Base-by-base conservation (phyloP, 2,888 invertebrate genomes). In the Hyalella azteca region DNA sequence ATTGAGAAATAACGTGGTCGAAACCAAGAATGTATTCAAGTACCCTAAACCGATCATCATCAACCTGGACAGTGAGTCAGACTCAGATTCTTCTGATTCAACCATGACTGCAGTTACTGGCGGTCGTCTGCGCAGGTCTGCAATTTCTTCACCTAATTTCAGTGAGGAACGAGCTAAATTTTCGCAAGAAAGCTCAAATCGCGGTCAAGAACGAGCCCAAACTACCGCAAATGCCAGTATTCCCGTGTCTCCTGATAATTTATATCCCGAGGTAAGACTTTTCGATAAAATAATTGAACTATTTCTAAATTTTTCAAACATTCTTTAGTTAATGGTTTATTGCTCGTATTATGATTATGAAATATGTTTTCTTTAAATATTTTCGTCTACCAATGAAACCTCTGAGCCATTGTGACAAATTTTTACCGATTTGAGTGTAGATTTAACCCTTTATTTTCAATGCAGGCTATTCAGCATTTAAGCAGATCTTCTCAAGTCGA, bases 11-110 rank as follows among this genome's bases (percentile, higher is more conserved):
- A n/a, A n/a, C n/a, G n/a, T n/a, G n/a, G n/a, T n/a, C n/a, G n/a
- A n/a, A n/a, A n/a, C n/a, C n/a, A n/a, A n/a, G n/a, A n/a, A n/a
- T n/a, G n/a, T n/a, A n/a, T n/a, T 66, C 19, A 32, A 29, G 5
- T 66, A 66, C n/a, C 66, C 66, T 7, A 66, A 66, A n/a, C 66
- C 66, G 19, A 66, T 66, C 66, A 66, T 66, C 39, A 66, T 66
- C 36, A 66, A 66, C 66, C 36, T 66, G 19, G 36, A 66, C 19
- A 36, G 36, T 3, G 66, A 66, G 32, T 66, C 66, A 3, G 66
- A 66, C 19, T 66, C 66, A 19, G 66, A 66, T 66, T 32, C 32
- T n/a, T 19, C 39, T 3, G 66, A 54, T 22, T 9, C 29, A 29
- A 22, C 22, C 54, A 26, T 19, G 9, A 54, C 54, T 26, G 22